These are phyloP conservation scores for Regulus satrapa DNA, from an alignment of 2,113 vertebrate genomes.

Conservation along the genomic window DNA sequence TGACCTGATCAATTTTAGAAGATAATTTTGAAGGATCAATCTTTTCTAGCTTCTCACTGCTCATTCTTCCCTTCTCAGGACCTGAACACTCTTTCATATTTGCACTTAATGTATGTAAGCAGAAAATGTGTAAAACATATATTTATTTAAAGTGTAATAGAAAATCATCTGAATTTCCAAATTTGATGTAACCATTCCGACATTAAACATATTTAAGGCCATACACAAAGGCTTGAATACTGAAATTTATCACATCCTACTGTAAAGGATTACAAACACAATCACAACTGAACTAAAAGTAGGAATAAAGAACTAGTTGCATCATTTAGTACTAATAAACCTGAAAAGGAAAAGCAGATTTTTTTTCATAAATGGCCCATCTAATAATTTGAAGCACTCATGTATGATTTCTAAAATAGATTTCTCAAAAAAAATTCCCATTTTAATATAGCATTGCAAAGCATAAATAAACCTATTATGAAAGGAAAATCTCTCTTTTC, in stretches of 20 bases:
- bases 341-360: not conserved
- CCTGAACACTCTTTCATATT: not conserved
- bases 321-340: not conserved
- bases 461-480: conserved; percentile 19
- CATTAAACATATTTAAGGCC: not conserved
- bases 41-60: not conserved
- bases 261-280: not conserved
- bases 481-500: not conserved
- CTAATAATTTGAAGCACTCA: not conserved
- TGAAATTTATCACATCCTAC: not conserved
- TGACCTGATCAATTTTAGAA: not conserved
- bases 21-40: not conserved
- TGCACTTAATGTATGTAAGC: not conserved
- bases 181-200: not conserved
- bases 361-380: not conserved
- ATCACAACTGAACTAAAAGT: not conserved
- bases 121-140: not conserved
- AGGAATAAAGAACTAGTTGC: not conserved
- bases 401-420: not conserved
- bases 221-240: not conserved
- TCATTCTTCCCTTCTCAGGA: not conserved
- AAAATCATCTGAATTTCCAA: not conserved
- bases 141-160: not conserved
- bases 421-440: not conserved
- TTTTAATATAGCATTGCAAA: not conserved